These are phyloP conservation scores for Phylloscopus collybita DNA, from an alignment of 2,797 vertebrate genomes.

Conservation along the genomic window DNA sequence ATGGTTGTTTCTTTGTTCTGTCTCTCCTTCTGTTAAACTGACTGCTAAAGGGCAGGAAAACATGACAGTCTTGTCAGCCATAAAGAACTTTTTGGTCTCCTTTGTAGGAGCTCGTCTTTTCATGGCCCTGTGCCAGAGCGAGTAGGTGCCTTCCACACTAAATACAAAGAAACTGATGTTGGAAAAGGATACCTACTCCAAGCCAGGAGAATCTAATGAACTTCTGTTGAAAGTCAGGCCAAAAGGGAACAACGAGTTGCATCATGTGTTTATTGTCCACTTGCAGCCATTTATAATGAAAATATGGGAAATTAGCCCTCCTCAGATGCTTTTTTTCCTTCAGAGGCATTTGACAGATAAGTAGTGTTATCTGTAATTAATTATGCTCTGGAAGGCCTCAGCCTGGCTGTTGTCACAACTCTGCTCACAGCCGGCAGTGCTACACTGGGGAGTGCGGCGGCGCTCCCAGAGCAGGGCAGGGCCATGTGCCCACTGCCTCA, in stretches of 20 bases:
- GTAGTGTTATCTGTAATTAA: background rate
- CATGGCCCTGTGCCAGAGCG: background rate
- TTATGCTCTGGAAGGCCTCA: background rate
- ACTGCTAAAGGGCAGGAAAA: conserved; percentile 30
- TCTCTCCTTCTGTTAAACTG: conserved; percentile 11
- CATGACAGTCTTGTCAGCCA: conserved; percentile 4
- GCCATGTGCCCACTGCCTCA: rapidly evolving
- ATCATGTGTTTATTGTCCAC: background rate
- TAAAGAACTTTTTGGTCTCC: conserved; percentile 38
- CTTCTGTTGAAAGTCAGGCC: background rate
- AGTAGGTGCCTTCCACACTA: background rate
- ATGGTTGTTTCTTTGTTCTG: conserved; percentile 33
- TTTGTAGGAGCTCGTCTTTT: conserved; percentile 35
- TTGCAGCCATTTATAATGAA: background rate
- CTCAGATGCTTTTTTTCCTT: background rate
- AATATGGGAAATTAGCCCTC: background rate
- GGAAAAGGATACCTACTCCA: background rate
- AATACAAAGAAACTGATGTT: conserved; percentile 9
- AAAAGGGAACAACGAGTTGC: background rate
- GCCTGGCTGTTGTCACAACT: background rate
- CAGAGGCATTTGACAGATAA: background rate
- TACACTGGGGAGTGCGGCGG: background rate
- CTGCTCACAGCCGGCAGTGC: background rate
- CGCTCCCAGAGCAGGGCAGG: background rate
- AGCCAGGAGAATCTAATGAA: background rate